Percentiles rank a stretch among this genome's conserved stretches.
Evolutionary conservation across 2,797 vertebrate genomes (phyloP).

Genomic region (Bufotes viridis): DNA sequence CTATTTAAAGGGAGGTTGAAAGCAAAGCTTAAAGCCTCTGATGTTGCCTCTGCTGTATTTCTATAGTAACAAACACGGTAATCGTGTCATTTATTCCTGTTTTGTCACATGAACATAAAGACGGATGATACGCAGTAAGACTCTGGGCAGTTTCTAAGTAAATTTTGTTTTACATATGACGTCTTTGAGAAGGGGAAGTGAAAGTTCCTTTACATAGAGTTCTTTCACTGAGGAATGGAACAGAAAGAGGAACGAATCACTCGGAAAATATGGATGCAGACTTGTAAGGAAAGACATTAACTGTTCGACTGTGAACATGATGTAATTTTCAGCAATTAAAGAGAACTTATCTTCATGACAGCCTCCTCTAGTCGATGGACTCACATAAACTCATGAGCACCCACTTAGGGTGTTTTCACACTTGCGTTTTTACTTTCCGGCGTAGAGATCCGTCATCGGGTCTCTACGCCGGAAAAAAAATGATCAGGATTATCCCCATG

Average conservation of each 20-base stretch:
- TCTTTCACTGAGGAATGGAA: background rate
- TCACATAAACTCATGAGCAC: background rate
- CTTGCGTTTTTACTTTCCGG: too few relatives aligned
- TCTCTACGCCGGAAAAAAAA: too few relatives aligned
- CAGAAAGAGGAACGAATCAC: background rate
- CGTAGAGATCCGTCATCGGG: too few relatives aligned
- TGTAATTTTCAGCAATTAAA: background rate
- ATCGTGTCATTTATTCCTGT: background rate
- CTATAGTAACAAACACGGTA: background rate
- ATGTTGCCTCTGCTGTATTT: background rate
- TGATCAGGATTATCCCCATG: too few relatives aligned
- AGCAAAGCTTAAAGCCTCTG: background rate
- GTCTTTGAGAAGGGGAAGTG: constrained; percentile 36
- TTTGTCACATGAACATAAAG: background rate
- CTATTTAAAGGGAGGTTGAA: background rate
- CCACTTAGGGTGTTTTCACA: too few relatives aligned
- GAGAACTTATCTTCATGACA: background rate
- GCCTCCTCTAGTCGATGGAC: background rate
- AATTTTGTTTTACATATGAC: constrained; percentile 26
- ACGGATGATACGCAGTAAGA: background rate
- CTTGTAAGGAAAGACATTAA: background rate
- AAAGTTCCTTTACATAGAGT: constrained; percentile 6
- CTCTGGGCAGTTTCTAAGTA: background rate
- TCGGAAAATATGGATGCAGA: background rate
- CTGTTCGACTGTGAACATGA: background rate